Conservation (phyloP, 2,888 invertebrate genomes). For the Amphiduros pacificus region DNA sequence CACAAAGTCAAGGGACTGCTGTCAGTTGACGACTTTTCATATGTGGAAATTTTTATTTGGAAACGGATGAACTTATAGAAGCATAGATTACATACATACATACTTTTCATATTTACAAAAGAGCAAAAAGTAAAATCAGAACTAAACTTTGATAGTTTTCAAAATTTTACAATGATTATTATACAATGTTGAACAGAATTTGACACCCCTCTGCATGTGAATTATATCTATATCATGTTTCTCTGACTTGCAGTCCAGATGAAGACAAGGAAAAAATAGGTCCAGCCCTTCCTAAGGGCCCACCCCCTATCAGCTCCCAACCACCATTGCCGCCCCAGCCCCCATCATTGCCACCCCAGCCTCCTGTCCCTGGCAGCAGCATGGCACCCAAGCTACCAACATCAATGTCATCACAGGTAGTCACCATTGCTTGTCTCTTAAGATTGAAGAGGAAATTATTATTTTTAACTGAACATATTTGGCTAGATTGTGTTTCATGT, state of each 20-base stretch:
- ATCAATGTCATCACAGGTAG: slow-evolving; percentile 27
- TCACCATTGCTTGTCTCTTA: slow-evolving; percentile 46
- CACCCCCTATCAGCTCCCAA: slow-evolving; percentile 52
- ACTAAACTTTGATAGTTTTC: too few relatives aligned
- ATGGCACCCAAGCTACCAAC: slow-evolving; percentile 28
- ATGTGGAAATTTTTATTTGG: too few relatives aligned
- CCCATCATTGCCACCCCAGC: slow-evolving; percentile 36
- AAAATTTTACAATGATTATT: too few relatives aligned
- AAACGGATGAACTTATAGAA: too few relatives aligned
- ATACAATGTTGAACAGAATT: too few relatives aligned
- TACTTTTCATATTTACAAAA: background rate
- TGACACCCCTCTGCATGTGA: too few relatives aligned
- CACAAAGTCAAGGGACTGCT: slow-evolving; percentile 81
- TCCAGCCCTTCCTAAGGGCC: slow-evolving; percentile 65
- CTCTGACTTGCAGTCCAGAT: slow-evolving; percentile 71
- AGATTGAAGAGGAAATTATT: too few relatives aligned
- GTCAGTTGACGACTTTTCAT: slow-evolving; percentile 49
- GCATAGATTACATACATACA: background rate
- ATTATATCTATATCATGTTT: too few relatives aligned
- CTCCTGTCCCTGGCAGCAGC: too few relatives aligned
- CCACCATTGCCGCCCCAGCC: slow-evolving; percentile 34
- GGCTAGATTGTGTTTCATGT: too few relatives aligned
- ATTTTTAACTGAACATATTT: too few relatives aligned
- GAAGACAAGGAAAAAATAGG: slow-evolving; percentile 97
- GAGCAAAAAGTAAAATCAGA: too few relatives aligned